phyloP scores from a whole-genome alignment of 2,113 vertebrate genomes.

The Chloroceryle aenea region DNA sequence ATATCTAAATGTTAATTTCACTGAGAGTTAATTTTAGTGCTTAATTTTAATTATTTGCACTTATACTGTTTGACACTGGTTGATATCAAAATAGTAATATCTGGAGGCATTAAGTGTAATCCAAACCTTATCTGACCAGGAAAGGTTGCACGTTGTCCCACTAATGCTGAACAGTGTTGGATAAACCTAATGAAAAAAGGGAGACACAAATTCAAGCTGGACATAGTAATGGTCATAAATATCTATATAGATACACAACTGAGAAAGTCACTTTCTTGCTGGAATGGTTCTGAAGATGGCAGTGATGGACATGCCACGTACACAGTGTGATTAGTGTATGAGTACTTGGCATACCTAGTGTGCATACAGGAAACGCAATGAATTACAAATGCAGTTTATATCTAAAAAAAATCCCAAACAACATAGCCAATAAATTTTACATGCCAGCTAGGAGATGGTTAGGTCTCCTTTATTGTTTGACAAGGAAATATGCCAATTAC shows the following conservation, averaged over 20 bases:
- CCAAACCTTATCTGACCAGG: background rate
- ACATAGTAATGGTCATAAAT: background rate
- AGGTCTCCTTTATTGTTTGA: background rate
- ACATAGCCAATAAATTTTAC: background rate
- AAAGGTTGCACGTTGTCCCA: background rate
- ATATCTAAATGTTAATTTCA: background rate
- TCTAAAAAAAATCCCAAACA: background rate
- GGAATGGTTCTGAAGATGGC: background rate
- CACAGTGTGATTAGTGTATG: background rate
- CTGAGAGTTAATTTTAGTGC: background rate
- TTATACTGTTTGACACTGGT: background rate
- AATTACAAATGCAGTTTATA: background rate
- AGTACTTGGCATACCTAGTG: background rate
- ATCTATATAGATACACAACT: background rate
- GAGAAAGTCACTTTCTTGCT: background rate
- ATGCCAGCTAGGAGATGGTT: background rate
- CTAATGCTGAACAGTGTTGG: background rate
- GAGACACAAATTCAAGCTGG: background rate
- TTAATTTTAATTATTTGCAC: background rate
- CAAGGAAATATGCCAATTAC: background rate
- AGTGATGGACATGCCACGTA: fast-evolving
- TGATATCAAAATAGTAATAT: background rate
- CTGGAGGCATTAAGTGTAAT: background rate
- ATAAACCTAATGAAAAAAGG: background rate
- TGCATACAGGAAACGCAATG: background rate